Evolutionary conservation across 1,140 invertebrate genomes (phyloP).

Genomic region (Grapholita molesta): DNA sequence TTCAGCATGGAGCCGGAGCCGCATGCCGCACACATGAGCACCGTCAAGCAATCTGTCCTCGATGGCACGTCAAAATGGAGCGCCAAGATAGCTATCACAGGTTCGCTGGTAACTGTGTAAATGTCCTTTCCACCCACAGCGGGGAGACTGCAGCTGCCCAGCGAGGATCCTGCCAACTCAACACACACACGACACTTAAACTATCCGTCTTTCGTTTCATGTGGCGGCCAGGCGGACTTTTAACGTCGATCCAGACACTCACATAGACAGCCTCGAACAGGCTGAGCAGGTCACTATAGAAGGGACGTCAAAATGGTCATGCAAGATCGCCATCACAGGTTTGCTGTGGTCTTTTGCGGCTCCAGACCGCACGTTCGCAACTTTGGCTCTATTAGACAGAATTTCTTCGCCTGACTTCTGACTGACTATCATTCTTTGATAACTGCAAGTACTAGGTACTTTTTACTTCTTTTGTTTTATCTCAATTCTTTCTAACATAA

Average conservation of each 20-base stretch:
- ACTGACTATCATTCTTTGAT: slow-evolving; percentile 56
- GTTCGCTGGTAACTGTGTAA: slow-evolving; percentile 84
- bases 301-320: slow-evolving; percentile 99
- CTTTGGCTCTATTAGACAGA: slow-evolving; percentile 86
- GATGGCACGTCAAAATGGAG: slow-evolving; percentile 99
- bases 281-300: slow-evolving; percentile 98
- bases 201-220: slow-evolving; percentile 77
- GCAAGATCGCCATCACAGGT: slow-evolving; percentile 99
- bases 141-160: slow-evolving; percentile 16
- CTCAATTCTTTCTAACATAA: background rate
- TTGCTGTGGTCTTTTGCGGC: slow-evolving; percentile 74
- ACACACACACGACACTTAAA: slow-evolving; percentile 58
- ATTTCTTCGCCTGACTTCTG: slow-evolving; percentile 67
- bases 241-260: slow-evolving; percentile 98
- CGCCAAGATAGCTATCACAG: slow-evolving; percentile 99
- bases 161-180: slow-evolving; percentile 27
- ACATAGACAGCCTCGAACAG: slow-evolving; percentile 98
- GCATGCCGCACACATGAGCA: slow-evolving; percentile 97
- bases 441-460: slow-evolving; percentile 50
- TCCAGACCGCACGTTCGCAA: slow-evolving; percentile 81
- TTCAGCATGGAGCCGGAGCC: slow-evolving; percentile 97
- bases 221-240: slow-evolving; percentile 91
- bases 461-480: background rate
- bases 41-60: slow-evolving; percentile 98
- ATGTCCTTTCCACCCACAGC: slow-evolving; percentile 37